Evolutionary conservation across 1,140 invertebrate genomes (phyloP).

Genomic region (Trichonephila clavipes): DNA sequence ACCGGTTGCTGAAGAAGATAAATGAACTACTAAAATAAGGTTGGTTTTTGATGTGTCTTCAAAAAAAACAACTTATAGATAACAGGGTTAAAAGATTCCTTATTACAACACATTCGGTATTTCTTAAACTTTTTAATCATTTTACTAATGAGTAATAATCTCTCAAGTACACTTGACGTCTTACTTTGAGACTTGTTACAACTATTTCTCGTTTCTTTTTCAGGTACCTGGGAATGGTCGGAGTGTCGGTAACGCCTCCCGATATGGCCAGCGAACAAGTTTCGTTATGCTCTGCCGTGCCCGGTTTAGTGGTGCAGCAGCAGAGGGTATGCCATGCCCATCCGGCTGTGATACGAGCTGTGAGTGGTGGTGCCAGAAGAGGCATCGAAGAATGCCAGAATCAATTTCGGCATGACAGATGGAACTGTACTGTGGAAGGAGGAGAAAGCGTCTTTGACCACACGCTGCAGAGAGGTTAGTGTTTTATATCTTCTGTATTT

Average conservation of each 20-base stretch:
- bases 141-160: no score
- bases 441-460: conserved; percentile 81
- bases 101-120: no score
- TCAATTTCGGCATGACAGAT: conserved; percentile 84
- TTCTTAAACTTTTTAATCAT: no score
- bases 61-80: no score
- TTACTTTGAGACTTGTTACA: no score
- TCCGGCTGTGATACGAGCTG: conserved; percentile 82
- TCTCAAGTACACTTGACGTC: no score
- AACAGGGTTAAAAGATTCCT: no score
- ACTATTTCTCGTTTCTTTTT: not conserved
- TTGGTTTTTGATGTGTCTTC: no score
- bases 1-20: no score
- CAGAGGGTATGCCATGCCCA: conserved; percentile 83
- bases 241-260: conserved; percentile 80
- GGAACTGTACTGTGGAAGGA: conserved; percentile 83
- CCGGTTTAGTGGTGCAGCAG: conserved; percentile 82
- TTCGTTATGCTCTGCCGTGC: conserved; percentile 79
- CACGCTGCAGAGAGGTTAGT: conserved; percentile 81
- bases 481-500: not conserved
- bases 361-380: conserved; percentile 83
- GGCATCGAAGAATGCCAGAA: conserved; percentile 84
- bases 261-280: conserved; percentile 78
- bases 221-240: conserved; percentile 84
- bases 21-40: no score